These are phyloP conservation scores for Macquaria ambigua DNA, from an alignment of 2,113 vertebrate species.

Conservation along the genomic window DNA sequence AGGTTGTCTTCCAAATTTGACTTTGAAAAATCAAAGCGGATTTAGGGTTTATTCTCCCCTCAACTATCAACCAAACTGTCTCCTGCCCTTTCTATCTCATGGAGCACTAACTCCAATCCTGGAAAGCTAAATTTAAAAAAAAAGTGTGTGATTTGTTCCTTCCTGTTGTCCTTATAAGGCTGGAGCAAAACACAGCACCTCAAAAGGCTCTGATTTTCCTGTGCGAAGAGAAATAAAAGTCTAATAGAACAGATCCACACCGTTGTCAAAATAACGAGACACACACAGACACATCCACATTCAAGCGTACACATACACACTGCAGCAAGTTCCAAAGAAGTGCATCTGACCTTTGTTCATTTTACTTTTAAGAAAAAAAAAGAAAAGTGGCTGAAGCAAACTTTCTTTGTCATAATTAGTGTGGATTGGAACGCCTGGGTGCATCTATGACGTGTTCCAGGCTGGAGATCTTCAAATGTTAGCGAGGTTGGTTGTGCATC, in stretches of 20 bases:
- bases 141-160: slow-evolving; percentile 35
- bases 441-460: slow-evolving; percentile 1
- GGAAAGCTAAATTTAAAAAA: slow-evolving; percentile 19
- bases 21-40: background rate
- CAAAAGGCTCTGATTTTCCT: slow-evolving; percentile 41
- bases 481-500: slow-evolving; percentile 61
- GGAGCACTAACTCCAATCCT: background rate
- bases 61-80: background rate
- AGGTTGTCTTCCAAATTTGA: background rate
- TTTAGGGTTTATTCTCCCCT: slow-evolving; percentile 28
- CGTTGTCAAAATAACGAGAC: slow-evolving; percentile 41
- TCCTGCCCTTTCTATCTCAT: background rate
- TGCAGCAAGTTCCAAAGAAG: slow-evolving; percentile 71
- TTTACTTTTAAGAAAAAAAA: slow-evolving; percentile 40
- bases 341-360: slow-evolving; percentile 77
- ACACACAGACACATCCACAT: slow-evolving; percentile 17
- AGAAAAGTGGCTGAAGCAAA: slow-evolving; percentile 48
- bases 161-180: slow-evolving; percentile 41
- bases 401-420: slow-evolving; percentile 47
- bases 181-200: slow-evolving; percentile 41
- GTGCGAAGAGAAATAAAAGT: slow-evolving; percentile 35
- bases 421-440: slow-evolving; percentile 39
- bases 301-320: slow-evolving; percentile 50
- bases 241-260: slow-evolving; percentile 48
- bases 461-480: slow-evolving; percentile 41